A percentile compares a stretch with the other conserved stretches of the same genome.
These are phyloP conservation scores for Mustela nigripes DNA, from an alignment of 2,113 vertebrate genomes.

Conservation along the genomic window DNA sequence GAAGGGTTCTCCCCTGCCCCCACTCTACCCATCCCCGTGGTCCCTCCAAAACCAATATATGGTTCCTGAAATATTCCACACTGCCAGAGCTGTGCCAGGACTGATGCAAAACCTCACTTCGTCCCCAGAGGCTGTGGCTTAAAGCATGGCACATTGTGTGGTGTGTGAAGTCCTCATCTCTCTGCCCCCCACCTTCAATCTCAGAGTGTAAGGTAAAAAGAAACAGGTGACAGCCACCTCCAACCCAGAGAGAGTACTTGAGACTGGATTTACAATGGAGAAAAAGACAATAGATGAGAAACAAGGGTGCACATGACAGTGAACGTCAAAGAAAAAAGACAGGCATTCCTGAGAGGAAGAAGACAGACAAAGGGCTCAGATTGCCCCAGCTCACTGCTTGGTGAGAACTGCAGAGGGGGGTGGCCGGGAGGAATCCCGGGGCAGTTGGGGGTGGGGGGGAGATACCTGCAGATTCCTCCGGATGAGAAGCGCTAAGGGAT, in stretches of 20 bases:
- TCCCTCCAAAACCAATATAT: not conserved
- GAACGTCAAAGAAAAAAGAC: not conserved
- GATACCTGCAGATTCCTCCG: not conserved
- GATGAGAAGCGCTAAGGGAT: not conserved
- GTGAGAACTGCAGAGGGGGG: not conserved
- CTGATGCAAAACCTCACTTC: not conserved
- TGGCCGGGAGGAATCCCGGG: accelerated
- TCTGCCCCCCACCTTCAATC: not conserved
- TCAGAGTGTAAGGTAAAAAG: not conserved
- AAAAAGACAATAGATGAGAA: not conserved
- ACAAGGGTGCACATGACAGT: not conserved
- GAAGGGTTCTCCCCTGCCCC: not conserved
- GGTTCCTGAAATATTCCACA: not conserved
- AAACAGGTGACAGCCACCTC: not conserved
- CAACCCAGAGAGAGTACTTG: not conserved
- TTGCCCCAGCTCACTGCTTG: not conserved
- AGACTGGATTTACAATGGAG: not conserved
- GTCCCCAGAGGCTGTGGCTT: not conserved
- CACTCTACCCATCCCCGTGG: too few relatives aligned
- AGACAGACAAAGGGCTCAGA: not conserved
- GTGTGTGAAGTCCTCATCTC: accelerated
- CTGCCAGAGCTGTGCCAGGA: not conserved
- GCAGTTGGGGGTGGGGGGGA: too few relatives aligned
- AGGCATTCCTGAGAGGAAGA: not conserved
- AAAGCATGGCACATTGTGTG: not conserved